Conservation (phyloP, 2,113 vertebrate genomes). For the Cyanoliseus patagonus region DNA sequence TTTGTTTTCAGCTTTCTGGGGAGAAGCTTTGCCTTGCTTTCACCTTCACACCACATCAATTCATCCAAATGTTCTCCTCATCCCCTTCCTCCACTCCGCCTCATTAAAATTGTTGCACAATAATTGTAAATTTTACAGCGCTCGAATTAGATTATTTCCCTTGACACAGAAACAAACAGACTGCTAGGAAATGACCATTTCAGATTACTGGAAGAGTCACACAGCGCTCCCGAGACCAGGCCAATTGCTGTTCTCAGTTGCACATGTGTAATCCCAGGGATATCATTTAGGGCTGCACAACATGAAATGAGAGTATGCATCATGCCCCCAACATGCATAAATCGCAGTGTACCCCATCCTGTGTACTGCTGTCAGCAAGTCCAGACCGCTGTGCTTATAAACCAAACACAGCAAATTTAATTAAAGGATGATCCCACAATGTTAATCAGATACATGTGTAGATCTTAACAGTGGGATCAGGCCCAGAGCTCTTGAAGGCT, state of each 20-base stretch:
- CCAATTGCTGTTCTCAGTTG: neutral
- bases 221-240: neutral
- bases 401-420: slow-evolving; percentile 41
- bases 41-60: neutral
- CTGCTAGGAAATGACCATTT: slow-evolving; percentile 68
- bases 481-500: neutral
- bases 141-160: slow-evolving; percentile 60
- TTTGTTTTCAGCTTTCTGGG: neutral
- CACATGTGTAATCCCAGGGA: slow-evolving; percentile 21
- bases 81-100: rapidly evolving
- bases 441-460: slow-evolving; percentile 27
- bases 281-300: neutral
- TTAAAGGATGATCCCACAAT: slow-evolving; percentile 37
- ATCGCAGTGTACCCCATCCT: slow-evolving; percentile 14
- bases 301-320: neutral
- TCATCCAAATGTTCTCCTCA: neutral
- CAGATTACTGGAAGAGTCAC: slow-evolving; percentile 57
- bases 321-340: neutral
- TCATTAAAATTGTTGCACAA: slow-evolving; percentile 46
- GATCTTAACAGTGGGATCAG: neutral
- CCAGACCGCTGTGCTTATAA: slow-evolving; percentile 30
- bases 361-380: slow-evolving; percentile 40
- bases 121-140: slow-evolving; percentile 39
- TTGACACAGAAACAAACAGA: slow-evolving; percentile 58
- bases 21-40: slow-evolving; percentile 12